Conservation (phyloP, 2,113 vertebrate genomes). For the Carollia perspicillata region DNA sequence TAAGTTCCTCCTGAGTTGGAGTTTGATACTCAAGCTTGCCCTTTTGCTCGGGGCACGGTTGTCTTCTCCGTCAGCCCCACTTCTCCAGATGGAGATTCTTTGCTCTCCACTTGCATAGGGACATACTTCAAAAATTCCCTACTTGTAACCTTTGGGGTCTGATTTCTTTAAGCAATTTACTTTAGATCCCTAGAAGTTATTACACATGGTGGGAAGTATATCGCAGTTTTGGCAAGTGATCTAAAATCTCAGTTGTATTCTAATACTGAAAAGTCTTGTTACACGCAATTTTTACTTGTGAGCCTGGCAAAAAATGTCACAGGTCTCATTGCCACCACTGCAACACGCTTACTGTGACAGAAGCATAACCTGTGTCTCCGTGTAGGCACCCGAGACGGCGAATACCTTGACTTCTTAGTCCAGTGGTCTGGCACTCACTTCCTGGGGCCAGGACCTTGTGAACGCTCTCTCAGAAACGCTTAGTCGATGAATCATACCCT, state of each 20-base stretch:
- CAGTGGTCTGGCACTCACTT: not conserved
- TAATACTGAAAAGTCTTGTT: not conserved
- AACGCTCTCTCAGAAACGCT: conserved; percentile 12
- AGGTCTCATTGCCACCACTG: not conserved
- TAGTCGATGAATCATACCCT: not conserved
- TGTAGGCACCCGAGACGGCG: not conserved
- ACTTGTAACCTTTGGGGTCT: not conserved
- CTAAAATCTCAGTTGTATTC: not conserved
- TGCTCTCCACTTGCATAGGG: too few species aligned
- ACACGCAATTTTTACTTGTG: not conserved
- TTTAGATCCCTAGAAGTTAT: not conserved
- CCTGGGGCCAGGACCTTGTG: not conserved
- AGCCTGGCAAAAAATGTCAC: not conserved
- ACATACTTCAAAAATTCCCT: not conserved
- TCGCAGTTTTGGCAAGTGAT: not conserved
- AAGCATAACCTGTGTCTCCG: not conserved
- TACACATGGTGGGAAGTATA: not conserved
- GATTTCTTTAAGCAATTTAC: not conserved
- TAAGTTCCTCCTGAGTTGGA: not conserved
- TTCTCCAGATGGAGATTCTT: too few species aligned
- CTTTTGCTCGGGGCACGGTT: not conserved
- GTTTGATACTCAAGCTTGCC: not conserved
- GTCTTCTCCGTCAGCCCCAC: not conserved
- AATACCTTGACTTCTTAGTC: not conserved
- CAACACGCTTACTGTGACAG: not conserved